Evolutionary conservation across 2,888 invertebrate species (phyloP).

Genomic region (Limnephilus auricula): DNA sequence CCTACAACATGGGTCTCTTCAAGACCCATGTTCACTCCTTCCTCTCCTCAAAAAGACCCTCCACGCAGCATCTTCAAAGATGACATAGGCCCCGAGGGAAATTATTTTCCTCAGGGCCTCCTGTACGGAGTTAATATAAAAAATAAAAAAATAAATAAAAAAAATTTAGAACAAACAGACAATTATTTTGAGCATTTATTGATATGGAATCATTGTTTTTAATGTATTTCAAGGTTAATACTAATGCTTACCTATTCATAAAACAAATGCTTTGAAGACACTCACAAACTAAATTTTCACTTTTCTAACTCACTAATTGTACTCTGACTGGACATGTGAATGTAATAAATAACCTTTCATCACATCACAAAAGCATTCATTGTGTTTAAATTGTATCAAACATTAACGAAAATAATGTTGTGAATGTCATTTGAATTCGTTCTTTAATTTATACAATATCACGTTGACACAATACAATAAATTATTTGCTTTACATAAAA

Average conservation of each 20-base stretch:
- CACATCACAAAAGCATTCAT: constrained; percentile 35
- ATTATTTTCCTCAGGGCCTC: no score
- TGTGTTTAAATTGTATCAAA: constrained; percentile 32
- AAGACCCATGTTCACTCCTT: no score
- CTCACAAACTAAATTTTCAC: background rate
- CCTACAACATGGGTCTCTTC: no score
- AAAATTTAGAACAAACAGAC: no score
- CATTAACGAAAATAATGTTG: constrained; percentile 13
- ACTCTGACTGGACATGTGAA: background rate
- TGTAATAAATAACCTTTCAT: constrained; percentile 9
- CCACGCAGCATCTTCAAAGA: no score
- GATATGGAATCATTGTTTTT: no score
- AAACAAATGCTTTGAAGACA: background rate
- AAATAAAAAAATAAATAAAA: no score
- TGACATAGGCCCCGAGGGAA: no score
- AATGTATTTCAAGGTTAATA: background rate
- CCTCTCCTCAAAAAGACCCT: no score
- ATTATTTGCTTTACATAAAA: constrained; percentile 4
- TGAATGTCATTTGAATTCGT: background rate
- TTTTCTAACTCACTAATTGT: constrained; percentile 14
- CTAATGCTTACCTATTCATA: background rate
- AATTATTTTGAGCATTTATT: no score
- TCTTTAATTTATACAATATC: background rate
- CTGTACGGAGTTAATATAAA: no score
- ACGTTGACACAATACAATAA: constrained; percentile 3